Percentiles rank a stretch among this genome's conserved stretches.
Evolutionary conservation across 2,797 vertebrate species (phyloP).

Genomic region (Hozukius guyotensis): DNA sequence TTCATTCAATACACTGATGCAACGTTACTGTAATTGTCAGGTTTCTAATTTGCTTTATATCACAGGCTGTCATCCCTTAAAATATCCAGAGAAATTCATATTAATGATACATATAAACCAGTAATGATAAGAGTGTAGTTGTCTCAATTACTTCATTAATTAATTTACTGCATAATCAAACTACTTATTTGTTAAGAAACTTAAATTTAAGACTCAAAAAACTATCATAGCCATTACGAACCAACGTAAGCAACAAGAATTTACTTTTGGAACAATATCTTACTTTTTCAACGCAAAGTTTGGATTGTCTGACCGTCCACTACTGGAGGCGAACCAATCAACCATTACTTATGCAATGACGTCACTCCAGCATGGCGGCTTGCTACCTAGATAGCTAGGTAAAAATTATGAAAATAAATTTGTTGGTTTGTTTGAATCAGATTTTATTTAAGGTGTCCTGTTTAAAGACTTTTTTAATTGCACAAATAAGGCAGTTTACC

Average conservation of each 20-base stretch:
- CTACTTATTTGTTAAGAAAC: background rate
- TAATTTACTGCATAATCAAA: background rate
- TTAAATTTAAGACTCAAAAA: background rate
- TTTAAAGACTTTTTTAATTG: background rate
- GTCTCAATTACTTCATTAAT: background rate
- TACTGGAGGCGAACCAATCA: too few relatives aligned
- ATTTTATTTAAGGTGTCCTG: background rate
- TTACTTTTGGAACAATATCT: background rate
- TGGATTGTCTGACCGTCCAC: background rate
- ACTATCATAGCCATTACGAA: background rate
- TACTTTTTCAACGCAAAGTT: background rate
- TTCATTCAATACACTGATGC: background rate
- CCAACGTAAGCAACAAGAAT: background rate
- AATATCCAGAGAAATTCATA: background rate
- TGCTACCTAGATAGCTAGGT: too few relatives aligned
- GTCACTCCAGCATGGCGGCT: too few relatives aligned
- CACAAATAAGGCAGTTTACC: background rate
- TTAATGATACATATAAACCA: background rate
- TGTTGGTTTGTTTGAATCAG: background rate
- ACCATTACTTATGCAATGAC: too few relatives aligned
- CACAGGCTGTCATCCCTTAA: background rate
- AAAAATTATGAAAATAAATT: too few relatives aligned
- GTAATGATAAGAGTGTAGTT: background rate
- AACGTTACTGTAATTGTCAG: background rate
- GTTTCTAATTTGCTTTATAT: slow-evolving; percentile 7